Percentiles rank a stretch among this genome's conserved stretches.
Evolutionary conservation across 2,797 vertebrate genomes (phyloP).

Genomic region (Acestrorhynchus altus): DNA sequence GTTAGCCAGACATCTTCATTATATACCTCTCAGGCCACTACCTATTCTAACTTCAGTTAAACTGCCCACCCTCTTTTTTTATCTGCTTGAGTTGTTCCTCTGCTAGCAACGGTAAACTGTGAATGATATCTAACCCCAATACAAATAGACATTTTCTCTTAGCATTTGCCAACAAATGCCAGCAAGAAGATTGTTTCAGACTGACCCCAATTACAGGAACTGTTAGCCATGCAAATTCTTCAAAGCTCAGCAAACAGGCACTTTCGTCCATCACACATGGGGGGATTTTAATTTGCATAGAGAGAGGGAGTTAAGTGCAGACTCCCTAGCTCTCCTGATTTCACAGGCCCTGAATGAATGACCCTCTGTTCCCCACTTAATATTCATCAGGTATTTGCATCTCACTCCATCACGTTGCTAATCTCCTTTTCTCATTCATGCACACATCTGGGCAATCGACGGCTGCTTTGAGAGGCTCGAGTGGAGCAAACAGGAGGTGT

Average conservation of each 20-base stretch:
- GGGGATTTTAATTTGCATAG: conserved; percentile 66
- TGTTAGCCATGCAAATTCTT: conserved; percentile 78
- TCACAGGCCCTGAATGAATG: conserved; percentile 54
- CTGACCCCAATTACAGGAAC: conserved; percentile 79
- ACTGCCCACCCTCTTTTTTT: not conserved
- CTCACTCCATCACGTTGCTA: conserved; percentile 55
- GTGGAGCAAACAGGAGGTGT: conserved; percentile 21
- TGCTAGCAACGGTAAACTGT: conserved; percentile 3
- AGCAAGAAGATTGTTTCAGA: conserved; percentile 62
- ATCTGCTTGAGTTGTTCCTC: not conserved
- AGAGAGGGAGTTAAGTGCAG: conserved; percentile 44
- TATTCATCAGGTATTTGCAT: conserved; percentile 65
- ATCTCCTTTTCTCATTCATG: conserved; percentile 59
- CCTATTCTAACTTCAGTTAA: not conserved
- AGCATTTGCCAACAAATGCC: conserved; percentile 17
- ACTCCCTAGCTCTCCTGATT: conserved; percentile 46
- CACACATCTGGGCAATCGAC: conserved; percentile 49
- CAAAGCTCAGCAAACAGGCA: conserved; percentile 70
- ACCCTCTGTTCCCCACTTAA: conserved; percentile 60
- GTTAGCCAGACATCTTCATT: no score
- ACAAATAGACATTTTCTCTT: conserved; percentile 47
- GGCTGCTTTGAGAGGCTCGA: conserved; percentile 32
- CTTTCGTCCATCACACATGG: conserved; percentile 66
- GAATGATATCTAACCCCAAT: conserved; percentile 19
- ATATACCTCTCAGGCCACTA: no score